Base-by-base conservation (phyloP, 2,113 vertebrate genomes). In the Elachura formosa region DNA sequence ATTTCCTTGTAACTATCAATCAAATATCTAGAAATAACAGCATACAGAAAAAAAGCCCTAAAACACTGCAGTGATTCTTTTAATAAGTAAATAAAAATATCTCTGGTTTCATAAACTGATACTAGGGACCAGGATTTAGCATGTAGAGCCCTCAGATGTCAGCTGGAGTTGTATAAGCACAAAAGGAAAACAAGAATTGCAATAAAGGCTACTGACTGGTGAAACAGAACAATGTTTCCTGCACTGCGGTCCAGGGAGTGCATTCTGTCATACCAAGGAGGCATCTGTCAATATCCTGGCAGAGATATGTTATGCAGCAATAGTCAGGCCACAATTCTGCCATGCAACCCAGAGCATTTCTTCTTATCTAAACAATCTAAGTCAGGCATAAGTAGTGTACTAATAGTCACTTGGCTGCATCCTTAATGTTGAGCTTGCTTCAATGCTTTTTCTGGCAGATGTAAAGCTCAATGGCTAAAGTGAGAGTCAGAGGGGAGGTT, bases 281-380 rank as follows among this genome's bases (percentile, higher is more conserved):
- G 11, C 26, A 84, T 41, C 69, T 78, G 45, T 63, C 79, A 58
- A 3, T 76, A 54, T 93, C 38, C 23, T 84, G 68, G n/a, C 15
- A 78, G 31, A 75, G 14, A n/a, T 13, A 31, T 1, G 1, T 49
- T 61, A 22, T 0, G 0, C 31, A 90, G 63, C 20, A 83, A 23
- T 34, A 87, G 41, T 38, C 38, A 76, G 31, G 16, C 7, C 41
- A 56, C 9, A 34, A 41, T 34, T 62, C 41, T 80, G 63, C 69
- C 17, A 12, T 63, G 17, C 29, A 56, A 7, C 23, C 25, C 12
- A 87, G 40, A 73, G 11, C 18, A 63, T 29, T 80, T 76, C 61
- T 83, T 90, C 66, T 82, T 34, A 76, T 9, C 28, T 64, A 26
- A 40, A 51, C 11, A 38, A 25, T 12, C 2, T 25, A 29, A 73